Percentiles rank a stretch among this genome's conserved stretches.
Conservation (phyloP, 2,888 invertebrate genomes). For the Clitarchus hookeri region DNA sequence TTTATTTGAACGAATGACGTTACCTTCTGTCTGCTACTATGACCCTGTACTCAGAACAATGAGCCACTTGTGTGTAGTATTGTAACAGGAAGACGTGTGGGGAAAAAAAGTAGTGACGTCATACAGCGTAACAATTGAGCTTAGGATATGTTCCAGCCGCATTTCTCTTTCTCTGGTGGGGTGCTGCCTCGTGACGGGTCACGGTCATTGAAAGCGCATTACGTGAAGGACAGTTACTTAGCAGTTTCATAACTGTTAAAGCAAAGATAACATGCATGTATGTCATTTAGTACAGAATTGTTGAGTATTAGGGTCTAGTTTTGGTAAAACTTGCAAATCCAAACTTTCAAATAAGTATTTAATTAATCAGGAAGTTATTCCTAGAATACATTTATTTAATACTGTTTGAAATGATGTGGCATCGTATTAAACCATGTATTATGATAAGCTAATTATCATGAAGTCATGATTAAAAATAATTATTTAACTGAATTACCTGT, state of each 20-base stretch:
- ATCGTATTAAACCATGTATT: no score
- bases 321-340: not conserved
- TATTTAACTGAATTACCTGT: no score
- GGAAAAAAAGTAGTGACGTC: not conserved
- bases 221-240: not conserved
- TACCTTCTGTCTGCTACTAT: not conserved
- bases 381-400: not conserved
- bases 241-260: not conserved
- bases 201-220: not conserved
- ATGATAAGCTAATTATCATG: no score
- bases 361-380: slow-evolving; percentile 11
- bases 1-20: not conserved
- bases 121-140: not conserved
- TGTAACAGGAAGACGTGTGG: not conserved
- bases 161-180: not conserved
- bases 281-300: not conserved
- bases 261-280: not conserved
- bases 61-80: not conserved
- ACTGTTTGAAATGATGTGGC: no score
- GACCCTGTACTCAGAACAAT: not conserved
- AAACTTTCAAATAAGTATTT: not conserved
- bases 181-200: not conserved
- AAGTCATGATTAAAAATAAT: no score
- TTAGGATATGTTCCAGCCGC: not conserved
- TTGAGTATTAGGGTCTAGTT: not conserved